Conservation (phyloP, 2,888 invertebrate genomes). For the Fragum fragum region DNA sequence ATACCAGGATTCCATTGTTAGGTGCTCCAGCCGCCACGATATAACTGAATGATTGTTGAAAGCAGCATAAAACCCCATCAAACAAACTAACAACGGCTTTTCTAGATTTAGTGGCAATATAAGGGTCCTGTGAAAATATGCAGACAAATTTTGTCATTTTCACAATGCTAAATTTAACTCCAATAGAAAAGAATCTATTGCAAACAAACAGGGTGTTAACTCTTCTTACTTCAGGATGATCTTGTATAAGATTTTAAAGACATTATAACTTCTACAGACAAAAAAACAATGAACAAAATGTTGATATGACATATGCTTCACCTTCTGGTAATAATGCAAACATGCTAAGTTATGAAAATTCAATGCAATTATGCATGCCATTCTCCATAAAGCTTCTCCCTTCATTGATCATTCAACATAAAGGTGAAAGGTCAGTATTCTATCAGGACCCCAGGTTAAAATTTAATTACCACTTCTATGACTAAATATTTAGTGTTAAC, state of each 20-base stretch:
- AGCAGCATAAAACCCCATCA: too few species aligned
- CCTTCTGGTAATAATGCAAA: too few species aligned
- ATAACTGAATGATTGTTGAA: too few species aligned
- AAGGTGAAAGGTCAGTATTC: constrained; percentile 18
- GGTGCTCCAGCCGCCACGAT: too few species aligned
- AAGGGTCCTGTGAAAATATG: constrained; percentile 8
- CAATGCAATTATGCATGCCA: neutral
- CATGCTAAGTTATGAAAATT: too few species aligned
- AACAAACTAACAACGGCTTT: too few species aligned
- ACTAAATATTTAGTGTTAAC: constrained; percentile 15
- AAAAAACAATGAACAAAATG: too few species aligned
- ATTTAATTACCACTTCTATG: constrained; percentile 31
- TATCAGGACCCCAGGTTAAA: constrained; percentile 19
- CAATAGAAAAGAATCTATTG: constrained; percentile 21
- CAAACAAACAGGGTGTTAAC: constrained; percentile 23
- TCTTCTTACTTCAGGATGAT: neutral
- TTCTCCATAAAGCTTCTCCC: neutral
- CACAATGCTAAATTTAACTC: constrained; percentile 14
- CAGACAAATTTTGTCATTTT: constrained; percentile 17
- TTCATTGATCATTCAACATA: neutral
- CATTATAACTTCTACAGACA: too few species aligned
- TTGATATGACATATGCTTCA: too few species aligned
- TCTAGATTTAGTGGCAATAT: too few species aligned
- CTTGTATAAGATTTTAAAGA: too few species aligned
- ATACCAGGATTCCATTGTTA: too few species aligned